Evolutionary conservation across 2,797 vertebrate species (phyloP).

Genomic region (Macropodus opercularis): DNA sequence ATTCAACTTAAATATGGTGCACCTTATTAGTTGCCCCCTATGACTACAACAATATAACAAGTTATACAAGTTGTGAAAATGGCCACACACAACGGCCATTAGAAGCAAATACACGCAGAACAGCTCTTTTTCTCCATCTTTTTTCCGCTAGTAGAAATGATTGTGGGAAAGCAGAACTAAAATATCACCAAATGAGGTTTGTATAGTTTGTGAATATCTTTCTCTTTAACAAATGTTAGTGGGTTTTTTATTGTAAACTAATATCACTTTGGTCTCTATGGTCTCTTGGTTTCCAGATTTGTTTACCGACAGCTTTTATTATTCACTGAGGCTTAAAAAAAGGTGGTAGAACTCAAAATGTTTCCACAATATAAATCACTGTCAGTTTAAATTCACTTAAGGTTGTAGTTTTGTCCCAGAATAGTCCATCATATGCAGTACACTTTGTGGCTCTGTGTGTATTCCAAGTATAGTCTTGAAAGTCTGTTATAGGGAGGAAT

Average conservation of each 20-base stretch:
- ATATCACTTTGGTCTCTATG: no score
- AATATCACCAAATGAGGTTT: neutral
- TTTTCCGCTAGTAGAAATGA: neutral
- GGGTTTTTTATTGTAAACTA: neutral
- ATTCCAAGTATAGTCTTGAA: slow-evolving; percentile 42
- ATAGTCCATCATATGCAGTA: slow-evolving; percentile 31
- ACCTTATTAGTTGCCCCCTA: no score
- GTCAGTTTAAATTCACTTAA: slow-evolving; percentile 32
- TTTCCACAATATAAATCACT: slow-evolving; percentile 20
- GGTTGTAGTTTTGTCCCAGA: slow-evolving; percentile 24
- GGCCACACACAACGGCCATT: no score
- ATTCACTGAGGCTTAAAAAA: slow-evolving; percentile 11
- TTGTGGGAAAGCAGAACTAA: neutral
- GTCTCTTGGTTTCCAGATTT: slow-evolving; percentile 10
- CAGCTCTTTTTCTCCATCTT: no score
- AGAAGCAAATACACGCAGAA: neutral
- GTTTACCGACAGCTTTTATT: slow-evolving; percentile 2
- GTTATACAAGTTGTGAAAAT: no score
- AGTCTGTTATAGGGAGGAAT: slow-evolving; percentile 10
- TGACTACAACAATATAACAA: no score
- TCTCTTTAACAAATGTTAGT: no score
- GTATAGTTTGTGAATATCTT: no score
- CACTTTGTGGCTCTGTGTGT: slow-evolving; percentile 23
- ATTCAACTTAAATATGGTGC: no score
- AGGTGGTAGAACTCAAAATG: slow-evolving; percentile 9